Conservation (phyloP, 2,888 invertebrate genomes). For the Mythimna vitellina region DNA sequence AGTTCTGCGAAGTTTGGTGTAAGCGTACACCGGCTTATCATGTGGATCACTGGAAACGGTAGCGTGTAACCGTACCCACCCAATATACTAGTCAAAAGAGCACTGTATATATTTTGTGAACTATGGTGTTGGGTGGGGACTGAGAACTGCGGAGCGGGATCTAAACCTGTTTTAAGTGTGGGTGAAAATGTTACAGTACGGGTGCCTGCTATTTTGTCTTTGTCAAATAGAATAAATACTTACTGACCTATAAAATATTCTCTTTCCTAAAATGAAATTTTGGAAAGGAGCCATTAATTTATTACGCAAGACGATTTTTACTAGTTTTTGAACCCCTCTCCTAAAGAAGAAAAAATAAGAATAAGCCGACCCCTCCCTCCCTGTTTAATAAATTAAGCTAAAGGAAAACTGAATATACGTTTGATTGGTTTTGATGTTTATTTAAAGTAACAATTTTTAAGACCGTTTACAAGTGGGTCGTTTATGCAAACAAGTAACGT, state of each 20-base stretch:
- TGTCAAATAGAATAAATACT: not conserved
- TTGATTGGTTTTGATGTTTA: too few relatives aligned
- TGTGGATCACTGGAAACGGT: conserved; percentile 79
- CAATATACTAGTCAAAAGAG: conserved; percentile 68
- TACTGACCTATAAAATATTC: not conserved
- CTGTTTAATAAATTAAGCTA: too few relatives aligned
- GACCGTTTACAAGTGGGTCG: too few relatives aligned
- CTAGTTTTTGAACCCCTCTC: too few relatives aligned
- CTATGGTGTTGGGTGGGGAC: conserved; percentile 72
- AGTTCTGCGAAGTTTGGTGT: conserved; percentile 63
- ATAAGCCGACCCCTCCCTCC: too few relatives aligned
- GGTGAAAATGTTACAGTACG: not conserved
- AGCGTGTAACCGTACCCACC: conserved; percentile 73
- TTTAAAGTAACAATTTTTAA: too few relatives aligned
- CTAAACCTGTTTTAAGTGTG: not conserved
- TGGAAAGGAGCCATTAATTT: not conserved
- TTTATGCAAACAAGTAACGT: too few relatives aligned
- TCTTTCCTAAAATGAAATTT: not conserved
- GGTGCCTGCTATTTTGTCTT: too few relatives aligned
- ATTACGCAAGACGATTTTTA: too few relatives aligned
- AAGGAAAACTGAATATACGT: too few relatives aligned
- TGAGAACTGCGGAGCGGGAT: conserved; percentile 43
- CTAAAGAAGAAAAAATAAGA: too few relatives aligned
- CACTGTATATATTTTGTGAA: conserved; percentile 82
- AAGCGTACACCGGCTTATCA: conserved; percentile 68